Percentiles rank a stretch among this genome's conserved stretches.
phyloP scores from a whole-genome alignment of 2,113 vertebrate species.

The Synchiropus splendidus region DNA sequence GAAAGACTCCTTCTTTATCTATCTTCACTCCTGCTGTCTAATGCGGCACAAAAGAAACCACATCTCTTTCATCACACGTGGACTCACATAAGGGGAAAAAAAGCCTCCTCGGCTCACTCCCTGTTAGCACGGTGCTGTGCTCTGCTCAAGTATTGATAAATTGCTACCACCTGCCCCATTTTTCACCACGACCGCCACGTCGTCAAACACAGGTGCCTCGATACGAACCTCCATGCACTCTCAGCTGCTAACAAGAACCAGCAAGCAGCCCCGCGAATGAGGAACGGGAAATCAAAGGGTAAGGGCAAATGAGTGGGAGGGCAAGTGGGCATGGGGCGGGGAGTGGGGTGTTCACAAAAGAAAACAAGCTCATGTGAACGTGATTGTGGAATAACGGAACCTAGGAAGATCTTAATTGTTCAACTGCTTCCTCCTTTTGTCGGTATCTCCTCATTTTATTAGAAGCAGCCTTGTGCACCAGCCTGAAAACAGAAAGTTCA shows the following conservation, averaged over 20 bases:
- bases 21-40: slow-evolving; percentile 15
- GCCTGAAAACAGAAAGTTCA: too few relatives aligned
- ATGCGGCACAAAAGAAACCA: slow-evolving; percentile 27
- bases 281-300: slow-evolving; percentile 17
- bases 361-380: too few relatives aligned
- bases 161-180: slow-evolving; percentile 48
- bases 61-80: slow-evolving; percentile 40
- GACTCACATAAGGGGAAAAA: slow-evolving; percentile 16
- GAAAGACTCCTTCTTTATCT: slow-evolving; percentile 13
- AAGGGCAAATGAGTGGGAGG: slow-evolving; percentile 22
- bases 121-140: slow-evolving; percentile 10
- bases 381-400: too few relatives aligned
- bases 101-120: slow-evolving; percentile 17
- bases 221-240: slow-evolving; percentile 27
- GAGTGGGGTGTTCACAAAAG: too few relatives aligned
- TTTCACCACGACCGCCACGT: slow-evolving; percentile 31
- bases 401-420: too few relatives aligned
- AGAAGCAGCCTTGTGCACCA: too few relatives aligned
- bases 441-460: too few relatives aligned
- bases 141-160: slow-evolving; percentile 44
- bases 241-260: slow-evolving; percentile 48
- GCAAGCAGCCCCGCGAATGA: slow-evolving; percentile 30
- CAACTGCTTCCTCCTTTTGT: too few relatives aligned
- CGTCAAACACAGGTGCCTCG: slow-evolving; percentile 32
- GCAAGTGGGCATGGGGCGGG: too few relatives aligned